Evolutionary conservation across 2,888 invertebrate species (phyloP), one percentile per base, ranked within the genome.

Genomic region (Entomobrya proxima): DNA sequence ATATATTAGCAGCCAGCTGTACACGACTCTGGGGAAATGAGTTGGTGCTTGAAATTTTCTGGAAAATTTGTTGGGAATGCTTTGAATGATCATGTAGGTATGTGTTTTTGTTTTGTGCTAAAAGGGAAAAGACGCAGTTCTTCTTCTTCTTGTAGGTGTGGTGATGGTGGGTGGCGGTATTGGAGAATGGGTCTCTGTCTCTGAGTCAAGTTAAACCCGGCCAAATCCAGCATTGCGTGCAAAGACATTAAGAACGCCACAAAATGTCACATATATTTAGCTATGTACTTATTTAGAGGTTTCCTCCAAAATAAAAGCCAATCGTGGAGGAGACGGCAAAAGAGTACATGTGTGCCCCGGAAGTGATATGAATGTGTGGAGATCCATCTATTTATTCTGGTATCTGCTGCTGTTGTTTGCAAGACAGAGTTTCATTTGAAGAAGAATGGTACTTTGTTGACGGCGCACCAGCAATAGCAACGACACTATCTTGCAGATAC

Each of bases 251-350:
- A 76, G 76, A 76, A 37, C 40, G 76, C 76, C 76, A 76, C 76
- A 76, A 76, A 74, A 37, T 76, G 76, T 58, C 76, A 76, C 76
- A 58, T 76, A 76, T 76, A 76, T 76, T 76, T 76, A 76, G 55
- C 40, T 21, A 32, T 15, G 74, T 74, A 35, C 74, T 74, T 74
- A 74, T 74, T 74, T 74, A 74, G 35, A 52, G 47, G 52, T 50
- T 50, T 74, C 9, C 44, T 44, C 69, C 4, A 44, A 69, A 69
- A 64, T 64, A 64, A 32, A 64, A 32, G 32, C 47, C 13, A 47
- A 55, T 18, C n/a, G 30, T 32, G 50, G 30, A 44, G 44, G 15
- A 50, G 44, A 11, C 5, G 37, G 64, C 4, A 69, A 30, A 2
- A 74, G 35, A 50, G 52, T 40, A 47, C 32, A 32, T 74, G 74